These are phyloP conservation scores for Muscicapa adusta DNA, from an alignment of 2,113 vertebrate species.

Conservation along the genomic window DNA sequence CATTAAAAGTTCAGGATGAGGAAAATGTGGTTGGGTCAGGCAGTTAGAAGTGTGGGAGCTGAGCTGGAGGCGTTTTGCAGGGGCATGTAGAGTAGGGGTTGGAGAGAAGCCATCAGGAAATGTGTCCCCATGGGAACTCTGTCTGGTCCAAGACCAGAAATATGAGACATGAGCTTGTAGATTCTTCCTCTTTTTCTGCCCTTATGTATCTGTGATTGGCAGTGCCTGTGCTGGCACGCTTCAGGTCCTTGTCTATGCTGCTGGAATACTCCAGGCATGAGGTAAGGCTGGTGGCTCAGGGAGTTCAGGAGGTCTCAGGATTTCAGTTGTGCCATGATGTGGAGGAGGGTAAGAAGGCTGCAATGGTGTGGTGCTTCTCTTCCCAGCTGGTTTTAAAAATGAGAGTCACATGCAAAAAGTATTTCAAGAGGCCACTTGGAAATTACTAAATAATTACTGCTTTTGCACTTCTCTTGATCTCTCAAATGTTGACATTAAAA, in stretches of 20 bases:
- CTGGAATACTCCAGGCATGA: neutral
- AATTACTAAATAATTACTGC: neutral
- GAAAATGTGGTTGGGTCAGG: neutral
- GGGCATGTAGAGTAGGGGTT: neutral
- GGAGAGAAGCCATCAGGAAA: constrained; percentile 29
- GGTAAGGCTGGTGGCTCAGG: neutral
- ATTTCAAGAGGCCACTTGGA: neutral
- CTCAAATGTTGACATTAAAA: neutral
- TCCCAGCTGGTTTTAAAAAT: neutral
- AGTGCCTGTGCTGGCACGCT: neutral
- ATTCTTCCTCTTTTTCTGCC: neutral
- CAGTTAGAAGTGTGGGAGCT: constrained; percentile 13
- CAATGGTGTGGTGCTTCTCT: neutral
- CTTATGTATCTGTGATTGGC: rapidly evolving
- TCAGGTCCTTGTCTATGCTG: neutral
- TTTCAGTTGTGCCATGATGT: neutral
- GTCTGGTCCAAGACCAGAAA: neutral
- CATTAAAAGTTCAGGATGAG: neutral
- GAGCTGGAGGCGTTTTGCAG: neutral
- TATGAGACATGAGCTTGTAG: neutral
- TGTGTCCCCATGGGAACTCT: neutral
- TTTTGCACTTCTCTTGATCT: neutral
- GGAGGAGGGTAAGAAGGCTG: neutral
- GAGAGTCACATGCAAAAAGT: neutral
- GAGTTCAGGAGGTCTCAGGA: neutral